phyloP scores from a whole-genome alignment of 1,140 invertebrate genomes.

The Hylaeus anthracinus region DNA sequence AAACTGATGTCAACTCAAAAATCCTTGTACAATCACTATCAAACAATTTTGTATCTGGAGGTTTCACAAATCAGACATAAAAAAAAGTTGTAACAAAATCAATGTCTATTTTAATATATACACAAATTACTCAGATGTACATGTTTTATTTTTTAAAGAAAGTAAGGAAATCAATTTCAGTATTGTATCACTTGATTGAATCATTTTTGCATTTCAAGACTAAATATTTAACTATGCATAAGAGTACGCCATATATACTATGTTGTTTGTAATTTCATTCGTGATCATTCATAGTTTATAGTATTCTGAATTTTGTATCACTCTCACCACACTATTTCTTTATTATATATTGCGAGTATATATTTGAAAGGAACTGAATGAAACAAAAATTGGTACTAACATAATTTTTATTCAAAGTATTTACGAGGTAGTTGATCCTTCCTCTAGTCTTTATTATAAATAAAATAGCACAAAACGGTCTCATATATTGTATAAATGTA shows the following conservation, averaged over 20 bases:
- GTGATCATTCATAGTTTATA: not conserved
- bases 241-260: not conserved
- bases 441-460: not conserved
- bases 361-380: not conserved
- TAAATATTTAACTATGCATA: not conserved
- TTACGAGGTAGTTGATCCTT: not conserved
- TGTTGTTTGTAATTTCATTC: not conserved
- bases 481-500: conserved; percentile 25
- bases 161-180: not conserved
- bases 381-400: not conserved
- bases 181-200: not conserved
- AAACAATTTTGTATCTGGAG: conserved; percentile 74
- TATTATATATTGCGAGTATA: not conserved
- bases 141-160: not conserved
- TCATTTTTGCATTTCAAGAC: conserved; percentile 10
- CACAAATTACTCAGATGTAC: not conserved
- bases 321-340: conserved; percentile 6
- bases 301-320: not conserved
- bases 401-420: not conserved
- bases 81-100: not conserved
- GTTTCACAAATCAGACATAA: conserved; percentile 64
- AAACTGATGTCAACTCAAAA: conserved; percentile 54
- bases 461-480: conserved; percentile 19
- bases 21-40: conserved; percentile 57
- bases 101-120: conserved; percentile 27